Base-by-base conservation (phyloP, 2,888 invertebrate genomes). In the Epiblema foenella region DNA sequence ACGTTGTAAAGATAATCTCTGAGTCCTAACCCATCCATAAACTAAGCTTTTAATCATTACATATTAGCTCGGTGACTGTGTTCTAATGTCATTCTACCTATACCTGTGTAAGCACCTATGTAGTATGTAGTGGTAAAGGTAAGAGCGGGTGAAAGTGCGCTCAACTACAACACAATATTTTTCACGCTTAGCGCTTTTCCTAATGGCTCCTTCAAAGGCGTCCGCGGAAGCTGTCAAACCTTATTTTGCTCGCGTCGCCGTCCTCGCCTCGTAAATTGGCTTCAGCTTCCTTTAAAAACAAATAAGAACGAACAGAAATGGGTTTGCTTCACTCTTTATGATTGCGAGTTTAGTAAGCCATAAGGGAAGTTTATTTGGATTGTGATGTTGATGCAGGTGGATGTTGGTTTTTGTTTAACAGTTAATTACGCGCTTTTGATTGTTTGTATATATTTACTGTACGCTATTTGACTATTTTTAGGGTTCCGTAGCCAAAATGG, bases 251-350 rank as follows among this genome's bases (percentile, higher is more conserved):
- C 77, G 77, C 79, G 69, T 78, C 78, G 77, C 74, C 77, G 78
- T 76, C 77, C 78, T 73, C 77, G 73, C 77, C 71, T 74, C 77
- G 81, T 79, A 85, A 86, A 87, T 88, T 86, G 80, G 78, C 85
- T 73, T 60, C 64, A 64, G 72, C 39, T 69, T 24, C 66, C 54
- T 85, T 83, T 83, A 75, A 74, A 79, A 81, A 80, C 78, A 81
- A 80, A 78, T 82, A 80, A 76, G 81, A 81, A 82, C 74, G 78
- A 82, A 79, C 83, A 80, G 82, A 82, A 82, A 82, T 77, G 82
- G 59, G 75, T 75, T 68, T 59, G 46, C 63, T 52, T 76, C 75
- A 74, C 56, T 75, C 77, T 68, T 66, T 71, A 69, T 69, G 57
- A 57, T 66, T 71, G 58, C 64, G 17, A 60, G 66, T 56, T 67